Percentiles rank a stretch among this genome's conserved stretches.
These are phyloP conservation scores for Cydia splendana DNA, from an alignment of 1,140 invertebrate genomes.

Conservation along the genomic window DNA sequence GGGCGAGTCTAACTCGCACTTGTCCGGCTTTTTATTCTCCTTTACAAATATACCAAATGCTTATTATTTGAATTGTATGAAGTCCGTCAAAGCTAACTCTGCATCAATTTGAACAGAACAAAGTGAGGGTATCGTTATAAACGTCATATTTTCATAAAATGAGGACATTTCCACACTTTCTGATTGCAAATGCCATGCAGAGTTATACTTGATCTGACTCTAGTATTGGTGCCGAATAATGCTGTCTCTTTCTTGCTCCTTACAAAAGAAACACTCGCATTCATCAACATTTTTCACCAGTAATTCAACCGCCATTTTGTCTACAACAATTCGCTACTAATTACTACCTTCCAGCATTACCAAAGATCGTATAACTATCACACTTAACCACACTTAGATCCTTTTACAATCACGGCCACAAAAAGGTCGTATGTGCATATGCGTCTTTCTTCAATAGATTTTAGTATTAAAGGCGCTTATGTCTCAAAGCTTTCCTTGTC, in stretches of 20 bases:
- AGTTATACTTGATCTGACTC: too few species aligned
- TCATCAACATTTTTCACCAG: slow-evolving; percentile 1
- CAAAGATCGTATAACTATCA: not conserved
- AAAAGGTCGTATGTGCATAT: not conserved
- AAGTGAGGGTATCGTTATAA: too few species aligned
- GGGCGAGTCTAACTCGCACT: too few species aligned
- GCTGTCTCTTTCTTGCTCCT: not conserved
- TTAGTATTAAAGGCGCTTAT: not conserved
- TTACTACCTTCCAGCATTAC: not conserved
- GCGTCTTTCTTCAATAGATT: not conserved
- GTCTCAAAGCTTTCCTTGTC: not conserved
- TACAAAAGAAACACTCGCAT: not conserved
- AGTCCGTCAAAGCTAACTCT: too few species aligned
- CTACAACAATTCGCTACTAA: not conserved
- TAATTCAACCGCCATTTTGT: not conserved
- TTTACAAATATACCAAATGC: too few species aligned
- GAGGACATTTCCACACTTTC: too few species aligned
- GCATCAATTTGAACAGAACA: too few species aligned
- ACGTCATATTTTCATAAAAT: too few species aligned
- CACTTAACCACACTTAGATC: not conserved
- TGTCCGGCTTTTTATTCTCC: too few species aligned
- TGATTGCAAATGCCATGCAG: too few species aligned
- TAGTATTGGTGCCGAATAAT: not conserved
- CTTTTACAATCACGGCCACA: not conserved
- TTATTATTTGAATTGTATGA: too few species aligned